phyloP scores from a whole-genome alignment of 2,113 vertebrate genomes.

The Crotalus viridis region DNA sequence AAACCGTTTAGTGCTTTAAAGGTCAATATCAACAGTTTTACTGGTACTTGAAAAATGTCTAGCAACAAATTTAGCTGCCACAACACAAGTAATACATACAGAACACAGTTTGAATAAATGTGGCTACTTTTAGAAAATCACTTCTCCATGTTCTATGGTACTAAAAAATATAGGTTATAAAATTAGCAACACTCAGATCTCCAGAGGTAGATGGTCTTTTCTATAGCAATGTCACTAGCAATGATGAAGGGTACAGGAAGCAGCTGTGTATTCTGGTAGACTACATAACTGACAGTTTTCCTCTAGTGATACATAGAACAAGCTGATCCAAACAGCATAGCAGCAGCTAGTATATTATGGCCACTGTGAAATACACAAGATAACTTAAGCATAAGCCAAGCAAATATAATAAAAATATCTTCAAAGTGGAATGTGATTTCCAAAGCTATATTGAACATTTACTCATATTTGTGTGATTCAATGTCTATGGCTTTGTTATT shows the following conservation, averaged over 20 bases:
- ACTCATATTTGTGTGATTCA: background rate
- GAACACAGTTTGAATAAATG: background rate
- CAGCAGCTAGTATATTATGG: background rate
- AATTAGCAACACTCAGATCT: background rate
- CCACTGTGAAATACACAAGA: background rate
- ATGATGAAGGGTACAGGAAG: background rate
- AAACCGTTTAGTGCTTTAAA: background rate
- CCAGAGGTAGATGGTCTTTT: background rate
- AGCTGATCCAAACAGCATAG: background rate
- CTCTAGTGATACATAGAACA: background rate
- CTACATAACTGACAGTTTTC: background rate
- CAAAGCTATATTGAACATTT: slow-evolving; percentile 13
- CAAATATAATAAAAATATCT: background rate
- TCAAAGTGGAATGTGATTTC: background rate
- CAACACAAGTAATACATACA: background rate
- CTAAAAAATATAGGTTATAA: background rate
- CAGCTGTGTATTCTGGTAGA: background rate
- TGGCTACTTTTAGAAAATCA: background rate
- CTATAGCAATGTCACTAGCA: background rate
- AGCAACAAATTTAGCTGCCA: background rate
- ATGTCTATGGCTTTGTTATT: background rate
- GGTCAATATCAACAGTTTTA: background rate
- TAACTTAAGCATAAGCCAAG: background rate
- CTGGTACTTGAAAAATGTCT: background rate
- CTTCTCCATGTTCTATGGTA: background rate